Evolutionary conservation across 2,113 vertebrate genomes (phyloP), one percentile per base, ranked within the genome.

Genomic region (Tetrax tetrax): DNA sequence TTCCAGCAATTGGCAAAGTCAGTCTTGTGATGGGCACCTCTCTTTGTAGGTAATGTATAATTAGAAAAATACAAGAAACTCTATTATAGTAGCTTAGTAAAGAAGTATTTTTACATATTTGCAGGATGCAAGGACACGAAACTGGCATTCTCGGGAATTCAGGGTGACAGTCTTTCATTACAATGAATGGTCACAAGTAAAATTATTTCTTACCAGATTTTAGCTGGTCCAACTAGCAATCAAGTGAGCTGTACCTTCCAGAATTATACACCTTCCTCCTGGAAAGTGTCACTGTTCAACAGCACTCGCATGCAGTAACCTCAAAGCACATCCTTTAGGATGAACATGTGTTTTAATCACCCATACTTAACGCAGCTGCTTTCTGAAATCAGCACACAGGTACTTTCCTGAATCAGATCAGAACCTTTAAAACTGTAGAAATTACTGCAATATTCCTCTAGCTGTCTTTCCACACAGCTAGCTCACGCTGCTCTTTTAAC

Each of bases 111-210:
- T 92, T 96, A 96, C 96, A 97, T 84, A 97, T 28, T 95, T 97
- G 93, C 72, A 97, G 87, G 87, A 93, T 89, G 93, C 95, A 95
- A 96, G 94, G 89, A 97, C 87, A 96, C 78, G 96, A 96, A 97
- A 97, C 95, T 97, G 95, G 95, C 96, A 91, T 89, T 97, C 82
- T 97, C 89, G 87, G 97, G 97, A 97, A 97, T 97, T 92, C 63
- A 94, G 95, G 89, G 92, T 86, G 96, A 97, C 92, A 79, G 96
- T 57, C 94, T 83, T 90, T 53, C 80, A 43, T 54, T 72, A 87
- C 70, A 91, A 87, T 0, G 0, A 59, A 91, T 11, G 28, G 59
- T 75, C 86, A 60, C 83, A 82, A 54, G 57, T 24, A 53, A 70
- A 76, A 72, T 37, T 20, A 38, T 14, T 78, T 90, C 88, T 57